Evolutionary conservation across 1,140 invertebrate genomes (phyloP).

Genomic region (Spodoptera litura): DNA sequence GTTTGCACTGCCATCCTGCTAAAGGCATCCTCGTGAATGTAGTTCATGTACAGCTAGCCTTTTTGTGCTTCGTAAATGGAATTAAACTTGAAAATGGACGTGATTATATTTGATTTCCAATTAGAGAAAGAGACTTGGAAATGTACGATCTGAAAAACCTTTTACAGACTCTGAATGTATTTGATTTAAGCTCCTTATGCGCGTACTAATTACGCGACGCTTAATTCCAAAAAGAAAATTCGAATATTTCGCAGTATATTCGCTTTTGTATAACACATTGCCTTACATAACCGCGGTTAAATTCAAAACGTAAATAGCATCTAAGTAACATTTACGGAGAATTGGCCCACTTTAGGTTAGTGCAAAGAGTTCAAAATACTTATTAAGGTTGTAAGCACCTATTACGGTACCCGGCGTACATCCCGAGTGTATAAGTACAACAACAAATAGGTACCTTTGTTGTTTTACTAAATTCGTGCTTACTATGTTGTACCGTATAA

Average conservation of each 20-base stretch:
- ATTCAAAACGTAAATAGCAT: slow-evolving; percentile 41
- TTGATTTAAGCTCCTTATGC: neutral
- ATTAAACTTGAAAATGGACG: slow-evolving; percentile 14
- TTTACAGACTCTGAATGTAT: slow-evolving; percentile 1
- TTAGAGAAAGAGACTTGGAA: slow-evolving; percentile 17
- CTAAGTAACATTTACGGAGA: slow-evolving; percentile 39
- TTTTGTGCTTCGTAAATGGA: slow-evolving; percentile 26
- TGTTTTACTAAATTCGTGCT: slow-evolving; percentile 40
- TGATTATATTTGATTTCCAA: slow-evolving; percentile 37
- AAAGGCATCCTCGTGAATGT: slow-evolving; percentile 46
- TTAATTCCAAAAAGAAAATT: neutral
- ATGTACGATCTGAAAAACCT: neutral
- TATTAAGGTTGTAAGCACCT: slow-evolving; percentile 46
- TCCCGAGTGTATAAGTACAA: slow-evolving; percentile 37
- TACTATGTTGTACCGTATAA: slow-evolving; percentile 9
- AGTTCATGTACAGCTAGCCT: slow-evolving; percentile 13
- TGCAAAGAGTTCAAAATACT: slow-evolving; percentile 46
- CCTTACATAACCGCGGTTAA: slow-evolving; percentile 28
- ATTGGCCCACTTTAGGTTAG: slow-evolving; percentile 43
- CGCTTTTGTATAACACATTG: neutral
- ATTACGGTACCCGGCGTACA: slow-evolving; percentile 40
- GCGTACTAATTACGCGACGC: neutral
- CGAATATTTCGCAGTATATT: neutral
- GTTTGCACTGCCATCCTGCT: slow-evolving; percentile 58
- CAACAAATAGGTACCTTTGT: slow-evolving; percentile 45